Evolutionary conservation across 2,888 invertebrate genomes (phyloP), one percentile per base, ranked within the genome.

Genomic region (Liodrosophila aerea): DNA sequence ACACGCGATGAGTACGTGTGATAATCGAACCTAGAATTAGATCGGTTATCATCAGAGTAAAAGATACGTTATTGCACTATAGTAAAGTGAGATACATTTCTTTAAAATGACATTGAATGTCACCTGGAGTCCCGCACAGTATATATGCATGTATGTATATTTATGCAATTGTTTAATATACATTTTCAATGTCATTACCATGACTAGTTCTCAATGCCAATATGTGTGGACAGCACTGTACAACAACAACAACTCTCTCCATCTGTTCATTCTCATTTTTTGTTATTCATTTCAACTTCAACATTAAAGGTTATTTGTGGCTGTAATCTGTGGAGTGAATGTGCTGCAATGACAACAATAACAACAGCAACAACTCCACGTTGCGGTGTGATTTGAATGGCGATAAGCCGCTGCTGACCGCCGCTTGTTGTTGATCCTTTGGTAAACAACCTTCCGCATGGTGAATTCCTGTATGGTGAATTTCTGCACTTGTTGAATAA

Each of bases 371-470:
- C 11, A 43, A 30, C 15, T 15, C 27, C 31, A 12, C 22, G 29
- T 34, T 40, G 44, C 29, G 15, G 27, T 51, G 34, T 43, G 56
- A 54, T 64, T 64, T 49, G 34, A 54, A 52, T 36, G 33, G 46
- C 51, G 71, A 71, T 71, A 64, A 71, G 70, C 54, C 34, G 29
- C 13, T 27, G 40, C 40, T 11, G 9, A 18, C 22, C 22, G 22
- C 22, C n/a, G 44, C 57, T 85, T 85, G 76, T 78, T 85, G 77
- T 85, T 77, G 77, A 77, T 85, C 77, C 80, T 64, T 61, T 16
- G 40, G 29, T 52, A 74, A 66, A 67, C 60, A 80, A 64, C n/a
- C n/a, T n/a, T n/a, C n/a, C 46, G 36, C 49, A 53, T 16, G 56
- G 78, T 77, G 1, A 13, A 34, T 34, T 31, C 9, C 5, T 9